Conservation (phyloP, 2,797 vertebrate genomes). For the Sparidentex hasta region DNA sequence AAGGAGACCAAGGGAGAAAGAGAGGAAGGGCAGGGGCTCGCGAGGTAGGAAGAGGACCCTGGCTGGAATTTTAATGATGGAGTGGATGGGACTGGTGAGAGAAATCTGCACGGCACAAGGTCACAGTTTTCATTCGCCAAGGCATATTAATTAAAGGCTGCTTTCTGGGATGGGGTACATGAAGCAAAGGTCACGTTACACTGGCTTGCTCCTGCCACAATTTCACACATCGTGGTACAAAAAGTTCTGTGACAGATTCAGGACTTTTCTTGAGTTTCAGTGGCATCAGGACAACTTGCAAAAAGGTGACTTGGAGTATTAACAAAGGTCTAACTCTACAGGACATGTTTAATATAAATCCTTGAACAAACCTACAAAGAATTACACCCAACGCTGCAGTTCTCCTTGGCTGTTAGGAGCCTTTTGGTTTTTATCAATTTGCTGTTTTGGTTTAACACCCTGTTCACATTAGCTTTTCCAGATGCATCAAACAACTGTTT, state of each 20-base stretch:
- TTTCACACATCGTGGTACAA: slow-evolving; percentile 26
- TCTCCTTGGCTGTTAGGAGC: no score
- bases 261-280: slow-evolving; percentile 75
- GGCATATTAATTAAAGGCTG: slow-evolving; percentile 68
- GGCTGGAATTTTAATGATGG: slow-evolving; percentile 69
- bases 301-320: background rate
- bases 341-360: background rate
- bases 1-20: background rate
- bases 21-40: slow-evolving; percentile 35
- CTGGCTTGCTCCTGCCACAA: slow-evolving; percentile 16
- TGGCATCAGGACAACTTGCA: slow-evolving; percentile 29
- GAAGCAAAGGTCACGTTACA: slow-evolving; percentile 53
- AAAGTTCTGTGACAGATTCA: slow-evolving; percentile 38
- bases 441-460: no score
- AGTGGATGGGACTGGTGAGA: slow-evolving; percentile 76
- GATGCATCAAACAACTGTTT: no score
- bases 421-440: no score
- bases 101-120: slow-evolving; percentile 77
- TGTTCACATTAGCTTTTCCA: no score
- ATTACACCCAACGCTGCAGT: no score
- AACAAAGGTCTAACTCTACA: background rate
- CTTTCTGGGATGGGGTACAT: slow-evolving; percentile 50
- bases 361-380: no score
- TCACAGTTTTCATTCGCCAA: slow-evolving; percentile 74
- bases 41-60: slow-evolving; percentile 43